phyloP scores from a whole-genome alignment of 2,113 vertebrate species.

The Benitochromis conjunctus region DNA sequence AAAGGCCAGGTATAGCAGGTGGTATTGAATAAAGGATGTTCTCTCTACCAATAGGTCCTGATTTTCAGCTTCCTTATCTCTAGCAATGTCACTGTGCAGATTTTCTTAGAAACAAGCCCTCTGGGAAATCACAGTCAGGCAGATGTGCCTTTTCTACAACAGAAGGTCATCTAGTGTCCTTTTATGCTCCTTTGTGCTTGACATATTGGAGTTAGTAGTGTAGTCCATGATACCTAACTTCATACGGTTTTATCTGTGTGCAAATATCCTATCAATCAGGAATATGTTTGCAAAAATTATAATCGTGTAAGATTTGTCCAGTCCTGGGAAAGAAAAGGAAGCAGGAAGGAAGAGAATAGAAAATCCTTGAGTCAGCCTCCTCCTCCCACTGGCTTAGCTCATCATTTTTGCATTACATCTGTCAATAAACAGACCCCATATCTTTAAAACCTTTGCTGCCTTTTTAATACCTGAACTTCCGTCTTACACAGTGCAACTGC shows the following conservation, averaged over 20 bases:
- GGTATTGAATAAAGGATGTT: constrained; percentile 52
- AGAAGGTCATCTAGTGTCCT: background rate
- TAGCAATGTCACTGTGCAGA: constrained; percentile 2
- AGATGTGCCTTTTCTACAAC: constrained; percentile 32
- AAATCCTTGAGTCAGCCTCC: background rate
- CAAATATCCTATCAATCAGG: background rate
- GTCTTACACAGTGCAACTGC: background rate
- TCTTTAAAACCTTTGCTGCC: background rate
- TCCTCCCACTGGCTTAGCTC: background rate
- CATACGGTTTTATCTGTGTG: background rate
- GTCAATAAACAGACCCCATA: background rate
- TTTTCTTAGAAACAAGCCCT: constrained; percentile 9
- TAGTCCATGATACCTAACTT: background rate
- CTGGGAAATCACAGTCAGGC: constrained; percentile 28
- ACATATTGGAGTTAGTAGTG: background rate
- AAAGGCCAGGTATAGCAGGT: constrained; percentile 38
- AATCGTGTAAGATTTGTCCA: background rate
- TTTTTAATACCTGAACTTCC: background rate
- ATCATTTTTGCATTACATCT: background rate
- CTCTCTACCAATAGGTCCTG: background rate
- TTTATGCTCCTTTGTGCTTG: background rate
- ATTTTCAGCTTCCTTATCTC: constrained; percentile 17
- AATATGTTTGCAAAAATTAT: background rate
- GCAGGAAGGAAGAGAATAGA: background rate
- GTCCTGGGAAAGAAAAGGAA: background rate